Evolutionary conservation across 2,797 vertebrate species (phyloP), one percentile per base, ranked within the genome.

Genomic region (Alosa sapidissima): DNA sequence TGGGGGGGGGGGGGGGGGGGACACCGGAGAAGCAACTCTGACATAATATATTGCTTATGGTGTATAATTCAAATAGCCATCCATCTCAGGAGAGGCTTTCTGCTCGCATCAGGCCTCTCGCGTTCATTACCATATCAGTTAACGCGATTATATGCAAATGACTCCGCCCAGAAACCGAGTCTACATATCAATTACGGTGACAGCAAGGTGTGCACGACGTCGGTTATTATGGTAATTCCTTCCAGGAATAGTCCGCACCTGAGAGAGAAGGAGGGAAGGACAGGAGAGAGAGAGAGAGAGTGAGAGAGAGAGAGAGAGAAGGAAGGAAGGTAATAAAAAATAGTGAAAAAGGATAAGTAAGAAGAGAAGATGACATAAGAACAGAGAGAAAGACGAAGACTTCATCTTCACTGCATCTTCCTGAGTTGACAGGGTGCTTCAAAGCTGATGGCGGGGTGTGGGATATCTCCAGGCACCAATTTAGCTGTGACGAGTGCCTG

Each of bases 121-220:
- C 93, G 92, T 94, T 94, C 92, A 95, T 95, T 95, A 95, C 94
- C 92, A 93, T 93, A 94, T 94, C 93, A 93, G 94, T 95, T 95
- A 95, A 94, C 93, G 90, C 91, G 88, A 95, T 95, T 95, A 94
- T 94, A 96, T 95, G 95, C 93, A 96, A 95, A 96, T 94, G 91
- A 90, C 92, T 93, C 92, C 91, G 90, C 92, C 93, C 89, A 93
- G 93, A 91, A 93, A 91, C 92, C 60, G 82, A 8, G 88, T 90
- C 93, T 89, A 93, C 93, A 92, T 94, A 95, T 95, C 94, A 95
- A 95, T 95, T 95, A 95, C 92, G 7, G 51, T 90, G 91, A 92
- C 93, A 89, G 89, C 86, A 85, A 91, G 92, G 92, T 89, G 90
- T 90, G 88, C 87, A 86, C 52, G 84, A 93, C 92, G 91, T 86